These are phyloP conservation scores for Heteractis magnifica DNA, from an alignment of 92 coral and sea anemone species.

Conservation along the genomic window DNA sequence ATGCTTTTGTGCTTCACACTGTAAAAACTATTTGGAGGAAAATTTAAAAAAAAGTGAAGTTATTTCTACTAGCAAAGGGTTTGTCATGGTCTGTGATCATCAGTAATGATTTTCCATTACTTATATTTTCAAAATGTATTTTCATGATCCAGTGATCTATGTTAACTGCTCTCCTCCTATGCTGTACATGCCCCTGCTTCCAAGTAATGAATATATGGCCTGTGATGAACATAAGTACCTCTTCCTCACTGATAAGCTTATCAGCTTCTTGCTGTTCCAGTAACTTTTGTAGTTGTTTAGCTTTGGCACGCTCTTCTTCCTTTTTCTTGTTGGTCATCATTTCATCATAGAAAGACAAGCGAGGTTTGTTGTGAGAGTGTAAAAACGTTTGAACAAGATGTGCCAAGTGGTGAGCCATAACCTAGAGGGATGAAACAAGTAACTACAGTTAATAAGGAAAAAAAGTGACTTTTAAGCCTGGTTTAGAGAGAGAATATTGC, in stretches of 20 bases:
- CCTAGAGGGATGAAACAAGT: slow-evolving; percentile 33
- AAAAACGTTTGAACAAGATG: slow-evolving; percentile 86
- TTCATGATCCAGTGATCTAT: too few relatives aligned
- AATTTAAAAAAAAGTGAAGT: too few relatives aligned
- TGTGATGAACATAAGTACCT: slow-evolving; percentile 33
- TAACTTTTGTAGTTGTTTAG: slow-evolving; percentile 65
- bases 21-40: too few relatives aligned
- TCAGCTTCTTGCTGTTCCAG: slow-evolving; percentile 66
- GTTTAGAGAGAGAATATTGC: too few relatives aligned
- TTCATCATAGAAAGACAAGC: slow-evolving; percentile 89
- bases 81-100: too few relatives aligned
- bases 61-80: too few relatives aligned
- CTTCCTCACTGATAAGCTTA: slow-evolving; percentile 75
- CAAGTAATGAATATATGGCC: neutral
- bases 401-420: slow-evolving; percentile 91
- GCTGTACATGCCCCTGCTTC: too few relatives aligned
- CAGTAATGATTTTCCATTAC: too few relatives aligned
- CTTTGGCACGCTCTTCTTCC: slow-evolving; percentile 70
- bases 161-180: too few relatives aligned
- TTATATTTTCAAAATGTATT: too few relatives aligned
- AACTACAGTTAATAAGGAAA: neutral
- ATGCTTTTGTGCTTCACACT: too few relatives aligned
- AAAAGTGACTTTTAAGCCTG: neutral
- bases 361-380: slow-evolving; percentile 89
- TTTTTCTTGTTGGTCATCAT: slow-evolving; percentile 88